Evolutionary conservation across 2,888 invertebrate genomes (phyloP).

Genomic region (Drosophila phalerata): DNA sequence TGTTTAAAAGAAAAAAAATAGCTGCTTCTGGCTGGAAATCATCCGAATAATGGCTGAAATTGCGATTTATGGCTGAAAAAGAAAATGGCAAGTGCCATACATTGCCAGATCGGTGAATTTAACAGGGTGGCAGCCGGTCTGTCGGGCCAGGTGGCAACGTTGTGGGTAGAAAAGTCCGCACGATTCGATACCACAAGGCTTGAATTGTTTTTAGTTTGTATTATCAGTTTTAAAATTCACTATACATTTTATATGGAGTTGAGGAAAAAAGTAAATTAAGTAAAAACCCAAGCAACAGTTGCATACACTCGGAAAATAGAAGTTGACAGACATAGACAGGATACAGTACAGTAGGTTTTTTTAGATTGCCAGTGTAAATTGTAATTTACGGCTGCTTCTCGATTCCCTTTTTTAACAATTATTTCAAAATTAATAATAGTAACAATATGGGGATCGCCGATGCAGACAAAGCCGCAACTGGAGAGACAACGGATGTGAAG

Average conservation of each 20-base stretch:
- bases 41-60: too few species aligned
- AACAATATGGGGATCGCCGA: conserved; percentile 44
- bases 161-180: too few species aligned
- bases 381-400: conserved; percentile 4
- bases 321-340: neutral
- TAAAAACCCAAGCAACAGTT: neutral
- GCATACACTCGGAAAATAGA: neutral
- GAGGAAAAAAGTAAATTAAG: neutral
- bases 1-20: too few species aligned
- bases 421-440: conserved; percentile 8
- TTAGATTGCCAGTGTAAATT: conserved; percentile 25
- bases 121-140: too few species aligned
- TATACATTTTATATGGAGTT: neutral
- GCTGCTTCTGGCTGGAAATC: too few species aligned
- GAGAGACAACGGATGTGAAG: neutral
- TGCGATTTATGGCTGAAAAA: too few species aligned
- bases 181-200: too few species aligned
- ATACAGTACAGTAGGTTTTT: neutral
- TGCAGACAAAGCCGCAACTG: conserved; percentile 1
- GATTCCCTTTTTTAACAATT: neutral
- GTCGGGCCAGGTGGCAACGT: too few species aligned
- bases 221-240: neutral
- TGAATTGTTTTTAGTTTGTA: neutral
- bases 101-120: too few species aligned
- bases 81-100: too few species aligned